Conservation (phyloP, 2,113 vertebrate species). For the Rutilus rutilus region DNA sequence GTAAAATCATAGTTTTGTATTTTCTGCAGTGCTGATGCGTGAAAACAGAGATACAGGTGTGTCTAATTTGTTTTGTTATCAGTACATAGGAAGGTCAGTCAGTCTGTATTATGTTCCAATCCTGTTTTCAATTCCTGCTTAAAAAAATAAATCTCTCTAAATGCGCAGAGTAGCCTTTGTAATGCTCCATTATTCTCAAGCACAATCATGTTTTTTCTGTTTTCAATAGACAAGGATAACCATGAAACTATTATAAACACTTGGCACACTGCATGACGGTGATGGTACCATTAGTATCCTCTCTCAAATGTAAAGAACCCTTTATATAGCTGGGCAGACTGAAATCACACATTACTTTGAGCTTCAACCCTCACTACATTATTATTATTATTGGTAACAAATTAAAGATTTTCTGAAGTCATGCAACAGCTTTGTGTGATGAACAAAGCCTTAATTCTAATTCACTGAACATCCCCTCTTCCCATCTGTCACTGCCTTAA, state of each 20-base stretch:
- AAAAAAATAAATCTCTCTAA: neutral
- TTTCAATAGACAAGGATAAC: conserved; percentile 12
- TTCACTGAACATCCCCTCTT: neutral
- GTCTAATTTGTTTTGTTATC: neutral
- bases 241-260: conserved; percentile 19
- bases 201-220: neutral
- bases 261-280: neutral
- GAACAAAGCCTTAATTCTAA: neutral
- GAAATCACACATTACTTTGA: neutral
- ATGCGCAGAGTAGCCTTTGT: neutral
- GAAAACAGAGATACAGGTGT: conserved; percentile 10
- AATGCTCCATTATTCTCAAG: neutral
- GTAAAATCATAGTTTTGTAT: neutral
- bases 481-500: neutral
- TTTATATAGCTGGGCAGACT: neutral
- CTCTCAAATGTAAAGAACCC: conserved; percentile 2
- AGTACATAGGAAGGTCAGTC: neutral
- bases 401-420: neutral
- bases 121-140: neutral
- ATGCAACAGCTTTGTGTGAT: neutral
- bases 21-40: neutral
- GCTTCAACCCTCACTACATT: neutral
- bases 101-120: neutral
- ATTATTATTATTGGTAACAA: neutral
- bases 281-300: conserved; percentile 33